Conservation (phyloP, 1,140 invertebrate genomes). For the Argopecten irradians region DNA sequence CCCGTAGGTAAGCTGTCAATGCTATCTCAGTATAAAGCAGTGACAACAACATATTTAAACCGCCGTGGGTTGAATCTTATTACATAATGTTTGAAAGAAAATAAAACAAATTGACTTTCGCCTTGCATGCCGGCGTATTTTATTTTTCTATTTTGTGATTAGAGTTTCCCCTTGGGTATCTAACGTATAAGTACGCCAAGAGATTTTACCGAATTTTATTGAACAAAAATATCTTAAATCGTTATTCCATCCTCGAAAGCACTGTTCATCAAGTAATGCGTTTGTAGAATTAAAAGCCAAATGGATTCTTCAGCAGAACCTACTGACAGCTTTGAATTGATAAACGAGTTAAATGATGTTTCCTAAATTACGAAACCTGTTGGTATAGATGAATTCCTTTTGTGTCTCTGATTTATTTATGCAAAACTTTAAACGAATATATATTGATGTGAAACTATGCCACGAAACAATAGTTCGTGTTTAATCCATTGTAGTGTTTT, state of each 20-base stretch:
- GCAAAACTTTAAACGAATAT: neutral
- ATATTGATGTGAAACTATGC: neutral
- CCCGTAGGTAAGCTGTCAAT: neutral
- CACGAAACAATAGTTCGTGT: no score
- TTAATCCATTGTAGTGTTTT: no score
- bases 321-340: neutral
- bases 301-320: neutral
- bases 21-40: neutral
- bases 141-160: neutral
- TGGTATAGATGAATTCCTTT: neutral
- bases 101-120: conserved; percentile 11
- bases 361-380: neutral
- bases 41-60: neutral
- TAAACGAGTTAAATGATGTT: neutral
- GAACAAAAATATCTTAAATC: conserved; percentile 8
- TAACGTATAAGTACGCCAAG: neutral
- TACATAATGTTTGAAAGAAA: conserved; percentile 18
- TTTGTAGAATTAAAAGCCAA: conserved; percentile 4
- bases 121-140: neutral
- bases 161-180: neutral
- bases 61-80: neutral
- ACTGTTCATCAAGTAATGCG: neutral
- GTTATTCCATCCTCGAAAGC: neutral
- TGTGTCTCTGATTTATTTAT: neutral
- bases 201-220: conserved; percentile 19